phyloP scores from a whole-genome alignment of 2,797 vertebrate species.

The Ctenosaura bakeri region DNA sequence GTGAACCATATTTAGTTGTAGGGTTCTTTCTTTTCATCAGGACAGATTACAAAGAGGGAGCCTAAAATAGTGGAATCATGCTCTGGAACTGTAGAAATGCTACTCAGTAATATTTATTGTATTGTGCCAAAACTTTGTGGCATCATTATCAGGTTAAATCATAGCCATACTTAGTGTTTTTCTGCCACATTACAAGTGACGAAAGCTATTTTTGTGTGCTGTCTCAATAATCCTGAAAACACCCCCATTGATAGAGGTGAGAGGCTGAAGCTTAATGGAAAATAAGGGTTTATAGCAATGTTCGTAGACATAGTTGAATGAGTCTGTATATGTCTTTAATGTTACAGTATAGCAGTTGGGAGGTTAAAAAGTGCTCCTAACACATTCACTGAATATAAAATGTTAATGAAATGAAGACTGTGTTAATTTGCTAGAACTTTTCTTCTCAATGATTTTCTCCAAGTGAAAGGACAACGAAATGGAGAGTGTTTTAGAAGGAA shows the following conservation, averaged over 20 bases:
- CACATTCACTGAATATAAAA: not conserved
- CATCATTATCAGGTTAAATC: not conserved
- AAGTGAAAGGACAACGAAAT: conserved; percentile 65
- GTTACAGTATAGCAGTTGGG: not conserved
- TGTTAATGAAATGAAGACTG: not conserved
- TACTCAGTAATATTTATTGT: not conserved
- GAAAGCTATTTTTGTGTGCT: not conserved
- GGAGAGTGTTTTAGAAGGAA: conserved; percentile 49
- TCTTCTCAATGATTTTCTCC: not conserved
- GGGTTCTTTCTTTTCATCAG: not conserved
- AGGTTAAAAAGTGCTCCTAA: too few relatives aligned
- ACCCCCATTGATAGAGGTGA: too few relatives aligned
- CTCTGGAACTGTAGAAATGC: conserved; percentile 25
- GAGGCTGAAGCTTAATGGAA: not conserved
- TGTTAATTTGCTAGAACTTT: conserved; percentile 1
- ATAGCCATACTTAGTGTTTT: not conserved
- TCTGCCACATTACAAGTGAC: not conserved
- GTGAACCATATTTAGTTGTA: not conserved
- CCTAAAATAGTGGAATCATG: not conserved
- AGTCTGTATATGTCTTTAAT: not conserved
- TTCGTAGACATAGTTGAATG: not conserved
- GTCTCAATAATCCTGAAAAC: not conserved
- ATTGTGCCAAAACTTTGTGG: not conserved
- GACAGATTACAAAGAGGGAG: not conserved
- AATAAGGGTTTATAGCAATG: not conserved